Percentiles rank a stretch among this genome's conserved stretches.
phyloP scores from a whole-genome alignment of 2,113 vertebrate genomes.

The human (Homo sapiens) region GRCh38 chr3:42908001-42908500 shows the following conservation, averaged over 20 bases:
- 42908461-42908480: not conserved
- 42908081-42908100: conserved; percentile 5
- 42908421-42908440: not conserved
- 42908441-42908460: not conserved
- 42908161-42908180: not conserved
- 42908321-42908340: not conserved
- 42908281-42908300: not conserved
- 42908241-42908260: not conserved
- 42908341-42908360: not conserved
- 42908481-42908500: not conserved
- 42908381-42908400: not conserved
- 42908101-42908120: conserved; percentile 44
- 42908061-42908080: not conserved
- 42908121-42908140: conserved; percentile 50
- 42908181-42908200: not conserved
- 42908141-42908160: conserved; percentile 41
- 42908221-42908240: not conserved
- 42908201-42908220: not conserved
- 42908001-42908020: conserved; percentile 43
- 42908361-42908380: not conserved
- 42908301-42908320: not conserved
- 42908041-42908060: conserved; percentile 50
- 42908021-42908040: conserved; percentile 4
- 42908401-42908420: not conserved
- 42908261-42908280: not conserved